Conservation (phyloP, 1,140 invertebrate species). For the Aleiodes sp. region DNA sequence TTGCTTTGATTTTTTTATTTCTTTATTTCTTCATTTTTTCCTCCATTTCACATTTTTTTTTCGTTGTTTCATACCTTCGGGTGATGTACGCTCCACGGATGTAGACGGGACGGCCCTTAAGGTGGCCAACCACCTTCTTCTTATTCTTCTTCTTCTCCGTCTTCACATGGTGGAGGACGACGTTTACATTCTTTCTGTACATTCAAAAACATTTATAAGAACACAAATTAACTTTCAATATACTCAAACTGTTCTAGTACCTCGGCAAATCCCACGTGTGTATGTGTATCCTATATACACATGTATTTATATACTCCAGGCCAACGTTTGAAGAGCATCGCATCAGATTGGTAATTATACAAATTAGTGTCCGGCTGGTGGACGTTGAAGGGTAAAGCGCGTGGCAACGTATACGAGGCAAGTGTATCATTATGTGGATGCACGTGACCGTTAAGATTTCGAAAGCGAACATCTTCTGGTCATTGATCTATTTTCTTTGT, state of each 20-base stretch:
- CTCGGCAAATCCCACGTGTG: too few relatives aligned
- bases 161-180: background rate
- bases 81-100: constrained; percentile 22
- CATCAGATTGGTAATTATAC: constrained; percentile 36
- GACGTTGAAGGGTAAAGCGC: constrained; percentile 17
- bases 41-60: background rate
- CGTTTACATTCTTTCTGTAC: background rate
- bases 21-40: background rate
- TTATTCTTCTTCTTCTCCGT: background rate
- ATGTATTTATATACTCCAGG: background rate
- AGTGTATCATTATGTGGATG: constrained; percentile 29
- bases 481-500: background rate
- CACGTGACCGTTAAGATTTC: constrained; percentile 20
- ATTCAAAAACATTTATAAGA: background rate
- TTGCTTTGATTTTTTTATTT: background rate
- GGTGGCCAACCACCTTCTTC: constrained; percentile 12
- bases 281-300: background rate
- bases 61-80: constrained; percentile 22
- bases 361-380: constrained; percentile 29
- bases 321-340: constrained; percentile 11
- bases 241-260: background rate
- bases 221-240: constrained; percentile 12
- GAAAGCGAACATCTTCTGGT: constrained; percentile 2
- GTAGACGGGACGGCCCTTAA: constrained; percentile 23
- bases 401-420: background rate